phyloP scores from a whole-genome alignment of 1,140 invertebrate genomes.

The Musca domestica region DNA sequence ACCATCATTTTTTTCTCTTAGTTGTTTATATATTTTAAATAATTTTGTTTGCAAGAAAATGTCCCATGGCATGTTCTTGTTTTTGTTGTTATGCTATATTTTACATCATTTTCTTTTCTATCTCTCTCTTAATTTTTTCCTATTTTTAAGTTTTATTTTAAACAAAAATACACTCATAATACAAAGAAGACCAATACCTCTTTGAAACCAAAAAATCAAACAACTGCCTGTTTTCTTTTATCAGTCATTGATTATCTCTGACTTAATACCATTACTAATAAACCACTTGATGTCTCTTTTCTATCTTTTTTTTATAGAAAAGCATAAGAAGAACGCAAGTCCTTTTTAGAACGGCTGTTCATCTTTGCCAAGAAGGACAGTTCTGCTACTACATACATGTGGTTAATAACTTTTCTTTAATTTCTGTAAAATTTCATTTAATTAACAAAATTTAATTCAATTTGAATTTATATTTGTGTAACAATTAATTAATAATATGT shows the following conservation, averaged over 20 bases:
- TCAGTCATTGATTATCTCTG: no score
- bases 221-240: neutral
- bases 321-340: no score
- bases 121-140: neutral
- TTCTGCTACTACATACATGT: no score
- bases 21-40: neutral
- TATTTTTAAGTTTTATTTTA: conserved; percentile 12
- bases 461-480: no score
- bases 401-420: no score
- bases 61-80: neutral
- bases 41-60: neutral
- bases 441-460: no score
- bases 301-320: neutral
- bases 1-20: neutral
- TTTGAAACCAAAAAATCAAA: neutral
- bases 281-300: neutral
- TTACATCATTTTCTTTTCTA: neutral
- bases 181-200: conserved; percentile 11
- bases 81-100: no score
- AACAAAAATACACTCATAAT: conserved; percentile 4
- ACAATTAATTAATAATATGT: no score
- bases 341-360: no score
- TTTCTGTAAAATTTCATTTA: no score
- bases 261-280: no score
- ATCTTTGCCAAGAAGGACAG: no score